Percentiles rank a stretch among this genome's conserved stretches.
Conservation (phyloP, 2,113 vertebrate genomes). For the Peromyscus leucopus region DNA sequence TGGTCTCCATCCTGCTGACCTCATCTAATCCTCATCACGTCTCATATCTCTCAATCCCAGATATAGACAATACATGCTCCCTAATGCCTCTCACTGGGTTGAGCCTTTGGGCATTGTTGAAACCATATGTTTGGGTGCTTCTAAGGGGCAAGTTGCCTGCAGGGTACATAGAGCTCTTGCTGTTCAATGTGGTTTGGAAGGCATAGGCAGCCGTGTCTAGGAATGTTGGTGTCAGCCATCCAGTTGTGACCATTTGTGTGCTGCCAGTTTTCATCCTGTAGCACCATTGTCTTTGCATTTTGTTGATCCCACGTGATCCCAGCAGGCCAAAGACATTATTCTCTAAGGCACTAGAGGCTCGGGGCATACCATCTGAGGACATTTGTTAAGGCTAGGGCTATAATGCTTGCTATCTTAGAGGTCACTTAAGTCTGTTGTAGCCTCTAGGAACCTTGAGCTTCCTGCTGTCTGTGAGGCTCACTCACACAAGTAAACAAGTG, state of each 20-base stretch:
- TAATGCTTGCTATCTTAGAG: background rate
- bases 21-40: background rate
- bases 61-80: no score
- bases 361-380: background rate
- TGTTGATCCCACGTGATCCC: background rate
- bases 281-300: background rate
- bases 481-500: no score
- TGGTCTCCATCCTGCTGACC: background rate
- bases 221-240: background rate
- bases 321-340: background rate
- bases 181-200: background rate
- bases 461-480: background rate
- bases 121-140: background rate
- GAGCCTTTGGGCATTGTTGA: background rate
- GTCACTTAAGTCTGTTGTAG: background rate
- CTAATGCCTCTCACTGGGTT: background rate
- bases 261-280: background rate
- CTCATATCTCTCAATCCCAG: background rate
- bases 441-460: background rate
- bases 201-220: background rate
- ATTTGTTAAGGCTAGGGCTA: background rate
- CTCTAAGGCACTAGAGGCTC: background rate
- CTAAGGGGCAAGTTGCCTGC: background rate
- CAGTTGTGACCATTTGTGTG: background rate
- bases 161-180: background rate